These are phyloP conservation scores for Meta bourneti DNA, from an alignment of 2,888 invertebrate species.

Conservation along the genomic window DNA sequence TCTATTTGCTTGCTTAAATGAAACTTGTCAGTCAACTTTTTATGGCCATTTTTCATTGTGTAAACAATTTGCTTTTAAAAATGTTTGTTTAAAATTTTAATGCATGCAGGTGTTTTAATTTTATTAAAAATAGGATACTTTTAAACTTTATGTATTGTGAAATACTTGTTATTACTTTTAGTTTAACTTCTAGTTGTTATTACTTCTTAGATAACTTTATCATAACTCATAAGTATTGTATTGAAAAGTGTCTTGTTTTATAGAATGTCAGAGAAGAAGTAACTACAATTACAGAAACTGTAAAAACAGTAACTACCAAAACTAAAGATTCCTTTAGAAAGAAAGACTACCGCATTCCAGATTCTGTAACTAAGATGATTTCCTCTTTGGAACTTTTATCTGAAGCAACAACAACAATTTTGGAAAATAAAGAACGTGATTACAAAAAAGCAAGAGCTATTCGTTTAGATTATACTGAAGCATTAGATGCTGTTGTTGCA, in stretches of 20 bases:
- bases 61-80: too few relatives aligned
- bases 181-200: neutral
- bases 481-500: slow-evolving; percentile 89
- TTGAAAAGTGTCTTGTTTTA: neutral
- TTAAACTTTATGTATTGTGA: neutral
- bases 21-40: too few relatives aligned
- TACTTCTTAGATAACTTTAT: too few relatives aligned
- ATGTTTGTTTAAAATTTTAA: too few relatives aligned
- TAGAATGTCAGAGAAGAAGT: slow-evolving; percentile 76
- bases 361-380: slow-evolving; percentile 88
- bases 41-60: too few relatives aligned
- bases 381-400: slow-evolving; percentile 90
- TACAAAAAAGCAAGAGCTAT: slow-evolving; percentile 92
- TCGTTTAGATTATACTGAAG: slow-evolving; percentile 89
- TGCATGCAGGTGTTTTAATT: neutral
- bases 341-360: slow-evolving; percentile 85
- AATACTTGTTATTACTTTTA: too few relatives aligned
- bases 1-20: too few relatives aligned
- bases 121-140: neutral
- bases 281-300: slow-evolving; percentile 76
- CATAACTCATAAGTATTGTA: too few relatives aligned
- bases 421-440: slow-evolving; percentile 93
- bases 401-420: slow-evolving; percentile 88
- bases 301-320: slow-evolving; percentile 80
- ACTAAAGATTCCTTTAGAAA: slow-evolving; percentile 84